Evolutionary conservation across 1,140 invertebrate species (phyloP).

Genomic region (Proctacanthus coquilletti): DNA sequence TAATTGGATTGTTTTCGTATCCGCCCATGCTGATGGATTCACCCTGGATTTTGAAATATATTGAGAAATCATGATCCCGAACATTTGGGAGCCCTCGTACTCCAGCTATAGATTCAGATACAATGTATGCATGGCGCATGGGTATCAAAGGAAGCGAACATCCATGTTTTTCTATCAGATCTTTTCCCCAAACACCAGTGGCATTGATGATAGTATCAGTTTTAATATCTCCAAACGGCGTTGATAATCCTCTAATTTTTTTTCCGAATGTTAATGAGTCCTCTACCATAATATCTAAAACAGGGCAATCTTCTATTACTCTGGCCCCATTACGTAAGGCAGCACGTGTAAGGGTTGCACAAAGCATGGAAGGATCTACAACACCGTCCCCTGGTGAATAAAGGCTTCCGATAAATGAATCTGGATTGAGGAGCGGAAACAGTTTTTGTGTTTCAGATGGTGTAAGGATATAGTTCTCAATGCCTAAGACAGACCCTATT

Average conservation of each 20-base stretch:
- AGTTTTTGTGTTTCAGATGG: conserved; percentile 56
- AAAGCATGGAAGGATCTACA: conserved; percentile 66
- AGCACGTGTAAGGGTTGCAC: conserved; percentile 52
- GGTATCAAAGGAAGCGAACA: conserved; percentile 56
- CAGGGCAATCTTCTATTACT: conserved; percentile 58
- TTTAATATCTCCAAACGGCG: conserved; percentile 40
- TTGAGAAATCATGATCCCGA: conserved; percentile 64
- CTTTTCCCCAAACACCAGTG: conserved; percentile 62
- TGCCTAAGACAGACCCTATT: conserved; percentile 55
- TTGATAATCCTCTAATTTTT: conserved; percentile 58
- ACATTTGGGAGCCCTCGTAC: conserved; percentile 62
- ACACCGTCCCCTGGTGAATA: conserved; percentile 68
- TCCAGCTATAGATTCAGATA: conserved; percentile 58
- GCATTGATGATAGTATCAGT: conserved; percentile 55
- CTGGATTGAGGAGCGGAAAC: conserved; percentile 64
- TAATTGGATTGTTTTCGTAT: conserved; percentile 70
- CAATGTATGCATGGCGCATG: conserved; percentile 80
- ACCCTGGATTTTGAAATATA: conserved; percentile 74
- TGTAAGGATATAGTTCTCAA: conserved; percentile 55
- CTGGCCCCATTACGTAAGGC: conserved; percentile 52
- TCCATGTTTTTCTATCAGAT: conserved; percentile 53
- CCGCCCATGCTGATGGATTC: conserved; percentile 70
- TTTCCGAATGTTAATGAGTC: conserved; percentile 33
- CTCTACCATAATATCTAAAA: conserved; percentile 43
- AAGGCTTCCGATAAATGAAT: conserved; percentile 55